Percentiles rank a stretch among this genome's conserved stretches.
These are phyloP conservation scores for Tympanuchus pallidicinctus DNA, from an alignment of 2,113 vertebrate species.

Conservation along the genomic window DNA sequence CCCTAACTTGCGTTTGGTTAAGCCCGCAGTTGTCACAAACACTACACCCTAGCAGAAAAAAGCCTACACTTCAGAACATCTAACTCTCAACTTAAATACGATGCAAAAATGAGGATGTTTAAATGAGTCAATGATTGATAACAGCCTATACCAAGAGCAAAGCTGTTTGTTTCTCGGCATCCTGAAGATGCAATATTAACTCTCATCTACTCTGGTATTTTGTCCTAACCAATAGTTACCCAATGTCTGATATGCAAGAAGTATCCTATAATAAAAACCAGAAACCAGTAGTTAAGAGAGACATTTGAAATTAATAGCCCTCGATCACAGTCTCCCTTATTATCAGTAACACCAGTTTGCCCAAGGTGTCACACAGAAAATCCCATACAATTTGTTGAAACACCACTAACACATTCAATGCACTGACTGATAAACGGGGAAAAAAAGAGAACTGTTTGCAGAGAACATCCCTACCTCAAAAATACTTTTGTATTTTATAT, in stretches of 20 bases:
- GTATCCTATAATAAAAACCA: neutral
- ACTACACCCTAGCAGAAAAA: neutral
- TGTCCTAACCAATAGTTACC: neutral
- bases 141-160: neutral
- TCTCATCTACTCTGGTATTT: neutral
- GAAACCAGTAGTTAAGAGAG: slow-evolving; percentile 15
- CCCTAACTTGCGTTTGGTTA: neutral
- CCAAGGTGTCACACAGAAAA: neutral
- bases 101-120: neutral
- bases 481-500: too few relatives aligned
- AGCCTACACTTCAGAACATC: neutral
- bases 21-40: neutral
- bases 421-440: neutral
- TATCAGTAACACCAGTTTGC: neutral
- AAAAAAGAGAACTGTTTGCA: neutral
- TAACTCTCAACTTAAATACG: neutral
- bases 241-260: slow-evolving; percentile 10
- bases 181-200: neutral
- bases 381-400: neutral
- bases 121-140: neutral
- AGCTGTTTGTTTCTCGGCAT: neutral
- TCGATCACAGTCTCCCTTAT: neutral
- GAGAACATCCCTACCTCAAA: neutral
- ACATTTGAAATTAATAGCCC: neutral
- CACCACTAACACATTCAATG: neutral